These are phyloP conservation scores for Chaenogobius annularis DNA, from an alignment of 2,113 vertebrate genomes.

Conservation along the genomic window DNA sequence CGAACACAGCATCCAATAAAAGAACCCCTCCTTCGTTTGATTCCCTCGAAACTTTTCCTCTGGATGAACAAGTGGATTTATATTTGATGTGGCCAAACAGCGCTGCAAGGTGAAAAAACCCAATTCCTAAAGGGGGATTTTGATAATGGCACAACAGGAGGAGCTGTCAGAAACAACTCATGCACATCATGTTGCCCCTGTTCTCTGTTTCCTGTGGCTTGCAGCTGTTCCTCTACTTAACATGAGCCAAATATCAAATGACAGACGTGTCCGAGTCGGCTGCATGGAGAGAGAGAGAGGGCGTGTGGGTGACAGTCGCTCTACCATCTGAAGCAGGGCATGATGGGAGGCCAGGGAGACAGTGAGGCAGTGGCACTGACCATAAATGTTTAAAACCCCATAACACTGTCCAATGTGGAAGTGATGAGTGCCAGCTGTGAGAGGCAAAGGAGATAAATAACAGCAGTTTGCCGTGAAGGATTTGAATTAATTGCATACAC, in stretches of 20 bases:
- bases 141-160: conserved; percentile 51
- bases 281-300: conserved; percentile 48
- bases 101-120: conserved; percentile 9
- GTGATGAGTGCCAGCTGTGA: not conserved
- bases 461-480: not conserved
- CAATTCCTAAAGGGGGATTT: conserved; percentile 43
- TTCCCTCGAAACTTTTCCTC: conserved; percentile 21
- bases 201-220: conserved; percentile 62
- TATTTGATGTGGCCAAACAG: conserved; percentile 34
- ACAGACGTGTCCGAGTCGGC: conserved; percentile 64
- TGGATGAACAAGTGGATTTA: conserved; percentile 38
- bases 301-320: conserved; percentile 63
- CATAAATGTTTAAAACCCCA: conserved; percentile 20
- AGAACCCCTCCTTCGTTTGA: not conserved
- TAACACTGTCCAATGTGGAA: not conserved
- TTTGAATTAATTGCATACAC: not conserved
- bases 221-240: conserved; percentile 71
- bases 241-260: conserved; percentile 71
- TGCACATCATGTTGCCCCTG: conserved; percentile 47
- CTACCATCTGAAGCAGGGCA: conserved; percentile 44
- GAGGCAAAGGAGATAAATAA: not conserved
- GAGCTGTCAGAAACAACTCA: conserved; percentile 65
- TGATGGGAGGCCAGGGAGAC: conserved; percentile 23
- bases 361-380: conserved; percentile 13
- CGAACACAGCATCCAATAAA: not conserved